Percentiles rank a stretch among this genome's conserved stretches.
Evolutionary conservation across 1,140 invertebrate genomes (phyloP).

Genomic region (Caenorhabditis brenneri): DNA sequence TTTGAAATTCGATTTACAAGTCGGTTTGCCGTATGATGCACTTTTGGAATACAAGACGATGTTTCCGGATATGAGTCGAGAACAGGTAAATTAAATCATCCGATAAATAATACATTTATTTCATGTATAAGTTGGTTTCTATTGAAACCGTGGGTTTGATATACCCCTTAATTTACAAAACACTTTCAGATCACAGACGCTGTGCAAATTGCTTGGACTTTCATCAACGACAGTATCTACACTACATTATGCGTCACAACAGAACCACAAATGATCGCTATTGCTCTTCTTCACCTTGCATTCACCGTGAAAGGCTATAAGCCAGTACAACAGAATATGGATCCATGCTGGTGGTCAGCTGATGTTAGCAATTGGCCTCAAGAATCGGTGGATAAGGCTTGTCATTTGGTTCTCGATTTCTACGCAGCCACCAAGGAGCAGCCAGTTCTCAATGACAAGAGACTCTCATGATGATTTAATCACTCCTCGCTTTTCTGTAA

Average conservation of each 20-base stretch:
- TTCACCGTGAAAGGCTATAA: constrained; percentile 54
- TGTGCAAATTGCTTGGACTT: constrained; percentile 99
- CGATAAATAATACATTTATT: too few species aligned
- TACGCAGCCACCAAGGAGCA: constrained; percentile 8
- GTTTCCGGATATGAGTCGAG: constrained; percentile 74
- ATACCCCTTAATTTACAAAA: too few species aligned
- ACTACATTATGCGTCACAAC: constrained; percentile 95
- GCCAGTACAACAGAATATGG: constrained; percentile 19
- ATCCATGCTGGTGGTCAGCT: constrained; percentile 24
- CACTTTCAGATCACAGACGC: constrained; percentile 83
- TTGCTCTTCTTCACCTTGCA: constrained; percentile 65
- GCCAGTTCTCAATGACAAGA: neutral
- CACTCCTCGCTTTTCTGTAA: too few species aligned
- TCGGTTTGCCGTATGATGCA: constrained; percentile 95
- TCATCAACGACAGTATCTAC: constrained; percentile 96
- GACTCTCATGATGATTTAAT: neutral
- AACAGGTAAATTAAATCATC: too few species aligned
- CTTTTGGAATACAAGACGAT: constrained; percentile 95
- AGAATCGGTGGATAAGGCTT: constrained; percentile 12
- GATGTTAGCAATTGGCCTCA: constrained; percentile 19
- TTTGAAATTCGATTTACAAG: constrained; percentile 97
- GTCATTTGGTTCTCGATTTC: constrained; percentile 25
- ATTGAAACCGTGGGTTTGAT: too few species aligned
- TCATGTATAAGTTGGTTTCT: too few species aligned
- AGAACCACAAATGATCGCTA: constrained; percentile 84